These are phyloP conservation scores for Chrosomus eos DNA, from an alignment of 2,797 vertebrate species.

Conservation along the genomic window DNA sequence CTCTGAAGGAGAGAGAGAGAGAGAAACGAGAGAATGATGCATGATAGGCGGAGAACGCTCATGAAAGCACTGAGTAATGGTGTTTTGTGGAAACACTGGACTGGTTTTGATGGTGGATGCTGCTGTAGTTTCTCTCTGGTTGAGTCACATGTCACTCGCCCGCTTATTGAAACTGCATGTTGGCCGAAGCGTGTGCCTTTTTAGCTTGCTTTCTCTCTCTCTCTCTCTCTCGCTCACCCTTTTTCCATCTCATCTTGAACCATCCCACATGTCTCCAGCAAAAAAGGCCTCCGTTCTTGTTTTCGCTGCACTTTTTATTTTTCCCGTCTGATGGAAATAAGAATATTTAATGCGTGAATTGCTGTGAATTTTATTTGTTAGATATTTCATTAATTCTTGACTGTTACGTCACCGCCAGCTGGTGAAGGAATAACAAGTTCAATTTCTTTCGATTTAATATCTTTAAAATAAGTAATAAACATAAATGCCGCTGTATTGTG, in stretches of 20 bases:
- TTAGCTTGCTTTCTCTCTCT: constrained; percentile 21
- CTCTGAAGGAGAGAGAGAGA: constrained; percentile 34
- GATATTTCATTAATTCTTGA: background rate
- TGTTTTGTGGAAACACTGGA: background rate
- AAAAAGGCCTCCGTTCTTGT: background rate
- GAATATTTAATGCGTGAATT: background rate
- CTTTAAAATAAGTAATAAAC: background rate
- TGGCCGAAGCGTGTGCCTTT: constrained; percentile 22
- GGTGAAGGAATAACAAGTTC: background rate
- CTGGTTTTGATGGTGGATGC: background rate
- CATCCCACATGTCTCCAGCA: background rate
- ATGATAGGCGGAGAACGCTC: background rate
- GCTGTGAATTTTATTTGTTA: background rate
- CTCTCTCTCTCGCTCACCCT: background rate
- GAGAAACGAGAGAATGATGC: background rate
- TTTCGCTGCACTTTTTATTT: background rate
- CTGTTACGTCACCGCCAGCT: background rate
- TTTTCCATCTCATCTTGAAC: background rate
- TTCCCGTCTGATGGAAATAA: background rate
- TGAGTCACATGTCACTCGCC: background rate
- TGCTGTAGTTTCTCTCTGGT: constrained; percentile 2
- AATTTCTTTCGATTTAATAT: background rate
- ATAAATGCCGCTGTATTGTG: background rate
- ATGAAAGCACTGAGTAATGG: background rate
- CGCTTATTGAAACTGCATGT: constrained; percentile 31